A percentile compares a stretch with the other conserved stretches of the same genome.
These are phyloP conservation scores for Zelleria hepariella DNA, from an alignment of 2,888 invertebrate genomes.

Conservation along the genomic window DNA sequence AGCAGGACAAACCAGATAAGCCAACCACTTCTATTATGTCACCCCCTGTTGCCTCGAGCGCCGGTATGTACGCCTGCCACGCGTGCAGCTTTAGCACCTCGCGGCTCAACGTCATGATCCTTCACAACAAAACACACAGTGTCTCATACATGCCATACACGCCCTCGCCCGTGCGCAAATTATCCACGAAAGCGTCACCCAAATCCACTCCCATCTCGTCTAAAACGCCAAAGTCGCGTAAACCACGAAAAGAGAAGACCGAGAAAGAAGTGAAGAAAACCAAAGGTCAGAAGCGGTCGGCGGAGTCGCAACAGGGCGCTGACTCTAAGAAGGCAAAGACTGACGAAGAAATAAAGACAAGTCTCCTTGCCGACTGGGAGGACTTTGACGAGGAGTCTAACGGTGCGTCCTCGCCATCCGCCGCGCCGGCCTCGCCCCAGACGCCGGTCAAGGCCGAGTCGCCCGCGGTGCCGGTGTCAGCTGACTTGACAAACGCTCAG, in stretches of 20 bases:
- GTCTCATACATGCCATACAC: conserved; percentile 61
- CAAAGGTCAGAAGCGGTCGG: conserved; percentile 39
- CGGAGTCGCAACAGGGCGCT: conserved; percentile 34
- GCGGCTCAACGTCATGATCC: conserved; percentile 80
- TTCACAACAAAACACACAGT: conserved; percentile 80
- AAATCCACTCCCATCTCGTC: conserved; percentile 32
- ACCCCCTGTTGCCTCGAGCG: conserved; percentile 36
- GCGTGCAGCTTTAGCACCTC: conserved; percentile 76
- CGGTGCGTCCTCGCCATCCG: conserved; percentile 40
- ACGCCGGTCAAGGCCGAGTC: conserved; percentile 23
- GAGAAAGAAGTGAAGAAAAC: conserved; percentile 30
- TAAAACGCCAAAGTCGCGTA: conserved; percentile 40
- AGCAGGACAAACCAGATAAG: conserved; percentile 16
- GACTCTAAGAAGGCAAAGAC: conserved; percentile 67
- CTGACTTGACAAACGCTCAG: conserved; percentile 40
- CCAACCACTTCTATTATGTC: conserved; percentile 15
- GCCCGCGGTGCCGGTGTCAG: conserved; percentile 49
- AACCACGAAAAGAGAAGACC: conserved; percentile 27
- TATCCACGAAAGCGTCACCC: conserved; percentile 26
- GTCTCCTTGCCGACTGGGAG: conserved; percentile 84
- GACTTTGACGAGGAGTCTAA: conserved; percentile 69
- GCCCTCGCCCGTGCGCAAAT: conserved; percentile 54
- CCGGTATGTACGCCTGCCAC: conserved; percentile 72
- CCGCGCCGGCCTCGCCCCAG: conserved; percentile 15
- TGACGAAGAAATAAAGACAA: conserved; percentile 76